These are phyloP conservation scores for Cryptocheilus praepositus DNA, from an alignment of 2,888 invertebrate species.

Conservation along the genomic window DNA sequence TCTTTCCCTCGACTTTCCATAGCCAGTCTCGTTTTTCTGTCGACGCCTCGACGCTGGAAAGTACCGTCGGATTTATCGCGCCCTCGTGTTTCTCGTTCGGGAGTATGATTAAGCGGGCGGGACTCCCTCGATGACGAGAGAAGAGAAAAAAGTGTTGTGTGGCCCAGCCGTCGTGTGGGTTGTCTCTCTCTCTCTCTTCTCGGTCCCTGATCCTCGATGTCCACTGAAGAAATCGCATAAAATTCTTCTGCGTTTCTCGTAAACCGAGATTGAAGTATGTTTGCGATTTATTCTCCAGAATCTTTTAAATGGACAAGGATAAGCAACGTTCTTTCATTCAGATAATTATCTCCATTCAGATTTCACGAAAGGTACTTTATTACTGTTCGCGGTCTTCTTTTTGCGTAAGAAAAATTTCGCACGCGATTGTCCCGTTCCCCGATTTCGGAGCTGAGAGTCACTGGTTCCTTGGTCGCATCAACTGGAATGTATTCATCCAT, in stretches of 20 bases:
- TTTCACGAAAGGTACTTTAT: no score
- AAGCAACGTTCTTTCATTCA: not conserved
- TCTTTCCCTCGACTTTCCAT: slow-evolving; percentile 27
- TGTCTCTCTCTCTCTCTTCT: no score
- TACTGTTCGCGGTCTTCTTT: no score
- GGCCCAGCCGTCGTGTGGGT: no score
- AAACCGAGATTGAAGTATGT: no score
- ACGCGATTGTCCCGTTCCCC: not conserved
- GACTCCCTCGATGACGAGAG: not conserved
- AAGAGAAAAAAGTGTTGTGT: slow-evolving; percentile 5
- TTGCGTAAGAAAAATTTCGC: no score
- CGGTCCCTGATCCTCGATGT: no score
- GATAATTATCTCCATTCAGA: no score
- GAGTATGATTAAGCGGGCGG: slow-evolving; percentile 34
- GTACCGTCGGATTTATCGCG: slow-evolving; percentile 42
- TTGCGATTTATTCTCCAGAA: no score
- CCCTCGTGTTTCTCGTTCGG: slow-evolving; percentile 37
- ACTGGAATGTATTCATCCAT: slow-evolving; percentile 58
- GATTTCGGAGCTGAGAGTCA: slow-evolving; percentile 46
- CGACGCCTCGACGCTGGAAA: slow-evolving; percentile 24
- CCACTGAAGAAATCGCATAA: no score
- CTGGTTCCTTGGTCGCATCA: slow-evolving; percentile 50
- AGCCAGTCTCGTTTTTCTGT: slow-evolving; percentile 38
- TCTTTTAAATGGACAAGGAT: no score
- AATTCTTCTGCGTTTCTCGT: no score